Conservation (phyloP, 2,888 invertebrate genomes). For the Harmothoe impar region DNA sequence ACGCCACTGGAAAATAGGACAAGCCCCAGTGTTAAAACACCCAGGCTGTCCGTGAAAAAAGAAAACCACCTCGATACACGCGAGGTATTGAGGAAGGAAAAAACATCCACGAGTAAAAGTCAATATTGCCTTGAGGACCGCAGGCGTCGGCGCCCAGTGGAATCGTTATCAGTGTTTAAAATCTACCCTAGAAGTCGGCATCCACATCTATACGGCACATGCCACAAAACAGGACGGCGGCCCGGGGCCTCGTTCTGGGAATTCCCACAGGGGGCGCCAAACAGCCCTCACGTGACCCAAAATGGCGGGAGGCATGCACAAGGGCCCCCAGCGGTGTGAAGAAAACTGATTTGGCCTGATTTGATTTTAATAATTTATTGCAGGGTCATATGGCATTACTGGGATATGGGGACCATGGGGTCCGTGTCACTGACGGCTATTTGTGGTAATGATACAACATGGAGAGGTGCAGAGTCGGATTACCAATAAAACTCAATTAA, state of each 20-base stretch:
- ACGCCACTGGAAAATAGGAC: neutral
- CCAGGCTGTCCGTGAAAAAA: neutral
- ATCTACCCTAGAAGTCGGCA: neutral
- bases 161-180: constrained; percentile 35
- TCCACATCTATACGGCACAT: neutral
- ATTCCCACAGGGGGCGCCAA: constrained; percentile 50
- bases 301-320: constrained; percentile 45
- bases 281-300: constrained; percentile 38
- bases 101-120: neutral
- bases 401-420: constrained; percentile 10
- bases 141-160: neutral
- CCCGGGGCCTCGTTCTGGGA: neutral
- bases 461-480: too few relatives aligned
- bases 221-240: neutral
- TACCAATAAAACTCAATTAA: too few relatives aligned
- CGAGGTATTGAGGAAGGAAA: constrained; percentile 17
- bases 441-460: neutral
- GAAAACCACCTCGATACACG: constrained; percentile 12
- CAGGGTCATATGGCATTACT: constrained; percentile 13
- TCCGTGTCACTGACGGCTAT: constrained; percentile 5
- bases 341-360: constrained; percentile 57
- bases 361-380: constrained; percentile 54
- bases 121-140: constrained; percentile 24
- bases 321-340: constrained; percentile 39
- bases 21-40: neutral